A percentile compares a stretch with the other conserved stretches of the same genome.
Evolutionary conservation across 2,113 vertebrate species (phyloP).

Genomic region (Psilopsiagon aymara): DNA sequence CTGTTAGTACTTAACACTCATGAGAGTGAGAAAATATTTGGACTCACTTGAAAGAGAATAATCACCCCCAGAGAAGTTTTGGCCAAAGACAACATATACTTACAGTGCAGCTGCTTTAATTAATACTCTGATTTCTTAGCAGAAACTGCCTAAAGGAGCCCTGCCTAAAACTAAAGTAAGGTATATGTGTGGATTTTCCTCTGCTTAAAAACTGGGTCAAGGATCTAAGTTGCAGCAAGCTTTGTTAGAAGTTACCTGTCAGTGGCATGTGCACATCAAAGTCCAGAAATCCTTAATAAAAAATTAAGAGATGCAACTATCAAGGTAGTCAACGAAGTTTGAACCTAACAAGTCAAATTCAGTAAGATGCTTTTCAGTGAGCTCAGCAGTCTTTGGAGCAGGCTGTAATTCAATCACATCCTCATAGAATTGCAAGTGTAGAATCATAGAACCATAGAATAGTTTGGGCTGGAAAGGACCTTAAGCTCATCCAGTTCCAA

Average conservation of each 20-base stretch:
- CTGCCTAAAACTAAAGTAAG: background rate
- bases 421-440: accelerated
- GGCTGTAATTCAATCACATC: background rate
- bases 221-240: background rate
- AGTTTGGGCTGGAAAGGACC: too few species aligned
- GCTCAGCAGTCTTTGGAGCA: background rate
- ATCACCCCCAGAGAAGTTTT: background rate
- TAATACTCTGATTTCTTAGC: background rate
- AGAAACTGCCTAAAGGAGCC: background rate
- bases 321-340: background rate
- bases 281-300: background rate
- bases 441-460: too few species aligned
- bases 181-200: background rate
- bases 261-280: background rate
- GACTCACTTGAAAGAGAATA: background rate
- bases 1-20: background rate
- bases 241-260: background rate
- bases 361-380: background rate
- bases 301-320: background rate
- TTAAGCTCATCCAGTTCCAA: too few species aligned
- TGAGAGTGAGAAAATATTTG: background rate
- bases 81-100: background rate
- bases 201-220: background rate
- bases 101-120: background rate
- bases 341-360: background rate